Percentiles rank a stretch among this genome's conserved stretches.
Evolutionary conservation across 2,888 invertebrate species (phyloP).

Genomic region (Caenorhabditis doughertyi): DNA sequence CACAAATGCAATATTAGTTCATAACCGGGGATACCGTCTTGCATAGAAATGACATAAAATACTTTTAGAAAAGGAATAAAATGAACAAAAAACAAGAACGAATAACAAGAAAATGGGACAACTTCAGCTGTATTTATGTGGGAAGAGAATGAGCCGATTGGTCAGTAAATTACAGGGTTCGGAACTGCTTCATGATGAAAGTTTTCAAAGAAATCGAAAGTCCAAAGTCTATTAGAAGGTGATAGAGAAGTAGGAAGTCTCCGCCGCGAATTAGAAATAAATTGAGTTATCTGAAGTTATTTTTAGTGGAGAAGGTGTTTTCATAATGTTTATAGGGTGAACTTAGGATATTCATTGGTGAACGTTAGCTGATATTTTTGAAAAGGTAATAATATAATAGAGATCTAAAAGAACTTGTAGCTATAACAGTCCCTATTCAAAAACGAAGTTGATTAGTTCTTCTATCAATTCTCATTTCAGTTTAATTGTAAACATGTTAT

Average conservation of each 20-base stretch:
- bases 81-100: not conserved
- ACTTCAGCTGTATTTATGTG: conserved; percentile 17
- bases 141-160: conserved; percentile 13
- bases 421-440: too few species aligned
- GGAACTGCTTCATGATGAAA: too few species aligned
- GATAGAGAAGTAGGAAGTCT: not conserved
- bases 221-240: not conserved
- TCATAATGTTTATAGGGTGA: too few species aligned
- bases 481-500: too few species aligned
- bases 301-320: too few species aligned
- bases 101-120: conserved; percentile 1
- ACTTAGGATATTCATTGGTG: too few species aligned
- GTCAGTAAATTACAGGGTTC: conserved; percentile 10
- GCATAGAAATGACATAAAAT: conserved; percentile 21
- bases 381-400: too few species aligned
- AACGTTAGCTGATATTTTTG: too few species aligned
- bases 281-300: not conserved
- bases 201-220: conserved; percentile 4
- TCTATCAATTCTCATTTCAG: too few species aligned
- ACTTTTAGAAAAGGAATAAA: too few species aligned
- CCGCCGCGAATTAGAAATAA: not conserved
- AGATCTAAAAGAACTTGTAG: too few species aligned
- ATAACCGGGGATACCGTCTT: conserved; percentile 46
- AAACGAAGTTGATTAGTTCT: too few species aligned
- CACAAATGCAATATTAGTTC: conserved; percentile 22